Evolutionary conservation across 2,888 invertebrate species (phyloP).

Genomic region (Drosophila greeni): DNA sequence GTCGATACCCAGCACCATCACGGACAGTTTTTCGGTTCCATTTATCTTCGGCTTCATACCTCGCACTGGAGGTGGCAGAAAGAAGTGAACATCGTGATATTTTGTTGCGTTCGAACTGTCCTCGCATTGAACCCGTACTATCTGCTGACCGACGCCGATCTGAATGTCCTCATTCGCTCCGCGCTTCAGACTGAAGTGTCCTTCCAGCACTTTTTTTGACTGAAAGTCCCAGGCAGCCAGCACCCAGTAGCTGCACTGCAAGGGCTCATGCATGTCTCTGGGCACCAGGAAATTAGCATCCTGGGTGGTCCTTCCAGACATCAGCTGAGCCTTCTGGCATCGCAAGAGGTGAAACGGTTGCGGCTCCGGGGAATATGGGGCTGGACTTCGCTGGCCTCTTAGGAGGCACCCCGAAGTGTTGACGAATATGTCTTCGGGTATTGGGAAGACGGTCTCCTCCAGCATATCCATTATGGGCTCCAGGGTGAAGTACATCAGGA

Average conservation of each 20-base stretch:
- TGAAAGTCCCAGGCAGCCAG: background rate
- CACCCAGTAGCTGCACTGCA: conserved; percentile 19
- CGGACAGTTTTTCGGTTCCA: conserved; percentile 79
- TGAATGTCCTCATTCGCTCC: background rate
- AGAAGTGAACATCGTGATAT: conserved; percentile 37
- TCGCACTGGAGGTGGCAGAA: conserved; percentile 16
- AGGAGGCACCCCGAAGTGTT: conserved; percentile 48
- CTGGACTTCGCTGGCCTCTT: background rate
- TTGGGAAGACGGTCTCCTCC: background rate
- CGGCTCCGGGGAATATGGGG: background rate
- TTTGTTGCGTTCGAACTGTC: background rate
- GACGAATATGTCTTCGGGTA: conserved; percentile 30
- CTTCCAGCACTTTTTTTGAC: background rate
- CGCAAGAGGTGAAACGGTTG: background rate
- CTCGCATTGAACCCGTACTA: conserved; percentile 23
- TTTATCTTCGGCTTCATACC: too few relatives aligned
- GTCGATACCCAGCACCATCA: conserved; percentile 89
- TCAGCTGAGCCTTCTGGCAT: conserved; percentile 25
- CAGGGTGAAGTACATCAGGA: conserved; percentile 19
- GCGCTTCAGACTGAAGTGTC: background rate
- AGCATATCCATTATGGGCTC: conserved; percentile 1
- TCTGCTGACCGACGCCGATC: conserved; percentile 12
- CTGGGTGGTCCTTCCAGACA: conserved; percentile 1
- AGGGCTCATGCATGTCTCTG: background rate
- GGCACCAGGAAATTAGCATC: conserved; percentile 20